Conservation (phyloP, 2,113 vertebrate species). For the Poeciliopsis prolifica region DNA sequence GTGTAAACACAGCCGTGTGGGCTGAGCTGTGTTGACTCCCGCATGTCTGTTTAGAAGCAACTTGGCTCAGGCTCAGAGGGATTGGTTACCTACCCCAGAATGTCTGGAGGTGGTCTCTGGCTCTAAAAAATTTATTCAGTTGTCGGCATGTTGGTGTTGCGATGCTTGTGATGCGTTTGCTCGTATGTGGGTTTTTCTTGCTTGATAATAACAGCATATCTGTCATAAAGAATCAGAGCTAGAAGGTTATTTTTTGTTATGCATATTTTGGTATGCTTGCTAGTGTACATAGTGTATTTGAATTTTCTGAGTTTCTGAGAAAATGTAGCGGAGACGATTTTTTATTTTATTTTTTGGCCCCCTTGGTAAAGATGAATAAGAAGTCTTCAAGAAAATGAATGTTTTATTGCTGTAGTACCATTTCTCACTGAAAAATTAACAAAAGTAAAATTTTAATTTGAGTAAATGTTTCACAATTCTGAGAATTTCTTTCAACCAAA, state of each 20-base stretch:
- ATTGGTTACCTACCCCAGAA: constrained; percentile 54
- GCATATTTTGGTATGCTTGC: neutral
- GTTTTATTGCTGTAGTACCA: too few relatives aligned
- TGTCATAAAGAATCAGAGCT: neutral
- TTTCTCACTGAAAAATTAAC: too few relatives aligned
- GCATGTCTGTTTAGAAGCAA: constrained; percentile 62
- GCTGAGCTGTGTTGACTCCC: constrained; percentile 67
- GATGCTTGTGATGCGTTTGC: constrained; percentile 21
- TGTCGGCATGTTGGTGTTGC: constrained; percentile 19
- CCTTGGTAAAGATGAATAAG: too few relatives aligned
- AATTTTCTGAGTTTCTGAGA: neutral
- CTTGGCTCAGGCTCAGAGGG: constrained; percentile 64
- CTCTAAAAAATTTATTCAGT: constrained; percentile 37
- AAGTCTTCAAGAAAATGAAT: too few relatives aligned
- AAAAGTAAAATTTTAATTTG: too few relatives aligned
- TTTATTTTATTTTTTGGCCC: too few relatives aligned
- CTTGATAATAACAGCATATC: constrained; percentile 6
- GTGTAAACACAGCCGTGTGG: constrained; percentile 66
- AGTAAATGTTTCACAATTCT: too few relatives aligned
- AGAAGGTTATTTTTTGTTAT: neutral
- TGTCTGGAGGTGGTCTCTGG: constrained; percentile 53
- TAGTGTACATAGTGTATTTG: neutral
- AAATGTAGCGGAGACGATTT: neutral
- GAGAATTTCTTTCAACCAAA: too few relatives aligned
- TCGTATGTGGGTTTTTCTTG: constrained; percentile 22